Percentiles rank a stretch among this genome's conserved stretches.
Evolutionary conservation across 2,113 vertebrate genomes (phyloP).

Genomic region (Hemicordylus capensis): DNA sequence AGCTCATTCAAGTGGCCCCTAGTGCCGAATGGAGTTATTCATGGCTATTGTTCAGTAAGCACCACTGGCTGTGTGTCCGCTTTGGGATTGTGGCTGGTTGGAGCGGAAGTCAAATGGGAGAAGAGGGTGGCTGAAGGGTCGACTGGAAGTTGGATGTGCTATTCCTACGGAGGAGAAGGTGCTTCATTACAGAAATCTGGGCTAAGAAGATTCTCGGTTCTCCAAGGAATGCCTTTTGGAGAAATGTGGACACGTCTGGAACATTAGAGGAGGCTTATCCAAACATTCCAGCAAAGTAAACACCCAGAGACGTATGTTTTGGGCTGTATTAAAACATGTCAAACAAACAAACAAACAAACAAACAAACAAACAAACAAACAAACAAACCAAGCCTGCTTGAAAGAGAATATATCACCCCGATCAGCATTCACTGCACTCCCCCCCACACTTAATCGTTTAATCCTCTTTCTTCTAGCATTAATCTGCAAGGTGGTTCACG

Average conservation of each 20-base stretch:
- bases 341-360: no score
- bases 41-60: no score
- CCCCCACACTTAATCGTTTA: conserved; percentile 64
- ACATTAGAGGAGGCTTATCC: conserved; percentile 64
- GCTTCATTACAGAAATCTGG: neutral
- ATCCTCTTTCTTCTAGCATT: conserved; percentile 68
- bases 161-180: neutral
- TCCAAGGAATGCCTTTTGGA: conserved; percentile 56
- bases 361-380: no score
- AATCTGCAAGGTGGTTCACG: conserved; percentile 41
- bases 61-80: no score
- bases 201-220: neutral
- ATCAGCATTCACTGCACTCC: conserved; percentile 49
- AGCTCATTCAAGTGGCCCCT: no score
- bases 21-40: no score
- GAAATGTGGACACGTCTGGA: conserved; percentile 29
- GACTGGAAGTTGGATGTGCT: no score
- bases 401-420: neutral
- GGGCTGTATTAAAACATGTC: no score
- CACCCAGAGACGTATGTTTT: no score
- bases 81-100: no score
- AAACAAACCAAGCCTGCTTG: neutral
- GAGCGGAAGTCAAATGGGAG: no score
- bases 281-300: conserved; percentile 5
- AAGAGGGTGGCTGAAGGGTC: no score